Conservation (phyloP, 2,888 invertebrate genomes). For the Macaria notata region DNA sequence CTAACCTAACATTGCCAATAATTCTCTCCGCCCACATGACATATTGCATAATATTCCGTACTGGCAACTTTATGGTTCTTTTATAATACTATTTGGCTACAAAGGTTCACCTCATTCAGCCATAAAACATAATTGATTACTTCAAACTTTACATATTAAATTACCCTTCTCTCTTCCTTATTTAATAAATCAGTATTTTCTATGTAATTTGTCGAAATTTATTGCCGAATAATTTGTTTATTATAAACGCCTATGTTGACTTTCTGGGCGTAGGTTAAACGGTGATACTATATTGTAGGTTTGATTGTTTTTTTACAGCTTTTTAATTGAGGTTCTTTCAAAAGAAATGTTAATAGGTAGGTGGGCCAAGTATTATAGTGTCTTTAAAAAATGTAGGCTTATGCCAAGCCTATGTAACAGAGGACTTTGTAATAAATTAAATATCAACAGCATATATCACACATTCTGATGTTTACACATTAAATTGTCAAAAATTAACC, state of each 20-base stretch:
- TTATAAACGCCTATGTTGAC: conserved; percentile 1
- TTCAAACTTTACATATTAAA: conserved; percentile 13
- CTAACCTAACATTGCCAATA: background rate
- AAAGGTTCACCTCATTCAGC: conserved; percentile 5
- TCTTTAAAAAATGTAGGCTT: background rate
- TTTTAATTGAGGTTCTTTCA: conserved; percentile 3
- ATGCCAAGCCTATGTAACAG: too few species aligned
- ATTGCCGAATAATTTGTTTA: conserved; percentile 10
- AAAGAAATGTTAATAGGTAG: conserved; percentile 7
- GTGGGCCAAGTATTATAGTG: background rate
- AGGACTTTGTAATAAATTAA: too few species aligned
- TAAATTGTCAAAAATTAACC: too few species aligned
- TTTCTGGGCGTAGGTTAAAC: conserved; percentile 10
- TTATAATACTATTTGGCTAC: conserved; percentile 3
- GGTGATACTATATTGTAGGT: conserved; percentile 1
- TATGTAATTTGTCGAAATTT: conserved; percentile 13
- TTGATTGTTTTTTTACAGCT: conserved; percentile 4
- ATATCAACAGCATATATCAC: too few species aligned
- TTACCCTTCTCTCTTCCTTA: conserved; percentile 16
- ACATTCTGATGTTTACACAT: too few species aligned
- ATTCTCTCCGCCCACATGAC: conserved; percentile 5
- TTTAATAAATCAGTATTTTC: conserved; percentile 12
- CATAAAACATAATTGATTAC: conserved; percentile 17
- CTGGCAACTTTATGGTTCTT: conserved; percentile 10
- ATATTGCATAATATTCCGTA: conserved; percentile 5